Base-by-base conservation (phyloP, 2,888 invertebrate species). In the Epinotia bilunana region DNA sequence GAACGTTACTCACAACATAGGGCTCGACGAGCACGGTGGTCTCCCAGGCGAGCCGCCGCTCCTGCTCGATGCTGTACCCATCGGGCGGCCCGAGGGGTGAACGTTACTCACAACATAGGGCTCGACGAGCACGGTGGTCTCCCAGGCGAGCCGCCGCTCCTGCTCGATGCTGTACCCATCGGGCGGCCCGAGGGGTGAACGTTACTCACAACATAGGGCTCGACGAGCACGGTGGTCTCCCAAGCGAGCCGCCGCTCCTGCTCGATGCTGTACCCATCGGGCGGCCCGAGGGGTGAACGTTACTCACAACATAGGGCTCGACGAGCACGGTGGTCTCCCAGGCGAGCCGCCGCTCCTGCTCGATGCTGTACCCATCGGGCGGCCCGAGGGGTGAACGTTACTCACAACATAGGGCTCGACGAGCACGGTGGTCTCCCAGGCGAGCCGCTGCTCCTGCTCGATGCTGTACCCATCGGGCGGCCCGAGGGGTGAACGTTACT, bases 1-100 rank as follows among this genome's bases (percentile, higher is more conserved):
- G 20, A 20, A 2, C 20, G 20, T 20, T 20, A 83, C 90, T 94
- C 88, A 98, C 98, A 82, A 98, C 98, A 89, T 99, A 99, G 0
- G 98, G 97, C 91, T 99, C 99, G 0, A 99, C 99, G 7, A 99
- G 95, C 76, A 99, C 99, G 0, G 99, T 99, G 20, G 99, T 99
- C 95, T 99, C 99, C 85, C 98, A 95, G 0, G 99, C 20, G 20
- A 20, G 20, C 20, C 20, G 20, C n/a, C n/a, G n/a, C n/a, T n/a
- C n/a, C n/a, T n/a, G n/a, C n/a, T n/a, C n/a, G n/a, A n/a, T n/a
- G n/a, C n/a, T n/a, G n/a, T n/a, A n/a, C n/a, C n/a, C 23, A 28
- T 28, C 23, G 3, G 23, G 23, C 23, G 23, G 23, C 0, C 23
- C 23, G 23, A 28, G 23, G 23, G 23, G 23, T 20, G 20, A 20